Conservation (phyloP, 2,888 invertebrate species). For the Neria commutata region DNA sequence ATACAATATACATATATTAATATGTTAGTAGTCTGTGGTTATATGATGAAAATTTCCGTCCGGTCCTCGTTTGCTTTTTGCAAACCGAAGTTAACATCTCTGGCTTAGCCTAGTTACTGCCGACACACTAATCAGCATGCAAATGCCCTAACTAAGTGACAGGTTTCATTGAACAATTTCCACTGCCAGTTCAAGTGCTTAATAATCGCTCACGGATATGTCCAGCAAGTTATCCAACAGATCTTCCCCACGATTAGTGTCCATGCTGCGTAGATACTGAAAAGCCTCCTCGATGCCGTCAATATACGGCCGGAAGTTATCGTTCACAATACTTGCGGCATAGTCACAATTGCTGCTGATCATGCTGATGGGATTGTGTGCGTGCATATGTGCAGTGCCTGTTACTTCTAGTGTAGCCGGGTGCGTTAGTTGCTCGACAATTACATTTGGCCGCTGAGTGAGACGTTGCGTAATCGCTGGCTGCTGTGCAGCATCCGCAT, state of each 20-base stretch:
- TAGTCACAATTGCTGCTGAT: slow-evolving; percentile 32
- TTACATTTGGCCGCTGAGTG: slow-evolving; percentile 40
- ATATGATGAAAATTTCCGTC: no score
- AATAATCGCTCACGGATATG: slow-evolving; percentile 53
- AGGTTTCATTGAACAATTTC: no score
- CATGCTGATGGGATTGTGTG: slow-evolving; percentile 2
- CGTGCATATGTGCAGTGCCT: neutral
- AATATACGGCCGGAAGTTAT: slow-evolving; percentile 46
- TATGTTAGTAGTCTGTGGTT: no score
- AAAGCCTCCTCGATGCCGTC: slow-evolving; percentile 54
- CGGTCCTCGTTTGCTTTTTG: no score
- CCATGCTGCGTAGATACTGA: slow-evolving; percentile 48
- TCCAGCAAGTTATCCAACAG: slow-evolving; percentile 53
- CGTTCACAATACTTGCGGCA: slow-evolving; percentile 17
- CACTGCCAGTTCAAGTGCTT: no score
- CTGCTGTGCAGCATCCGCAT: neutral
- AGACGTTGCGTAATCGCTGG: neutral
- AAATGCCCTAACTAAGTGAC: no score
- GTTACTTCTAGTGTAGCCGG: slow-evolving; percentile 17
- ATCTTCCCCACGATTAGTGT: slow-evolving; percentile 48
- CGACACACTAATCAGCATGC: no score
- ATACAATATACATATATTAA: no score
- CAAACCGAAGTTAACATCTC: no score
- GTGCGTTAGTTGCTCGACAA: slow-evolving; percentile 43
- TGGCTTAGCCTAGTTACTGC: no score